Conservation (phyloP, 2,888 invertebrate species). For the Archips xylosteana region DNA sequence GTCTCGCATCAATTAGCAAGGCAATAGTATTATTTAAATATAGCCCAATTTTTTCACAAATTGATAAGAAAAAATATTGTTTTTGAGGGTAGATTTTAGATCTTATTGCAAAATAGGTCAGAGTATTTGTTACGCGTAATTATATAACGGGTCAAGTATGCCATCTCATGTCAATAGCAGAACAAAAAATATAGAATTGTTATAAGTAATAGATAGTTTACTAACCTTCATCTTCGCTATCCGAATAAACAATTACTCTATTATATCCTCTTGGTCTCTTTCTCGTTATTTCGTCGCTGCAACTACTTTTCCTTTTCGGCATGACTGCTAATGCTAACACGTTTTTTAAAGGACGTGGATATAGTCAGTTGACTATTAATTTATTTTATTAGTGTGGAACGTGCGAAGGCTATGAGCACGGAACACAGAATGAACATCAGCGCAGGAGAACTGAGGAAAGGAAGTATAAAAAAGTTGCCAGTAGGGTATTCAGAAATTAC, state of each 20-base stretch:
- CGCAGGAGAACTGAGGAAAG: neutral
- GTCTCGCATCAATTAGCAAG: neutral
- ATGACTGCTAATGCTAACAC: neutral
- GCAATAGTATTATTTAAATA: too few relatives aligned
- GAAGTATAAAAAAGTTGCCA: neutral
- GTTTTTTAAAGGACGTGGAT: neutral
- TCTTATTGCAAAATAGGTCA: neutral
- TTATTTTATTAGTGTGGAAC: neutral
- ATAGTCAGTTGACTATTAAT: neutral
- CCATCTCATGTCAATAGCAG: neutral
- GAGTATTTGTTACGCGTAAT: too few relatives aligned
- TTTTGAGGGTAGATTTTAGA: neutral
- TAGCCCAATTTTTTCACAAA: too few relatives aligned
- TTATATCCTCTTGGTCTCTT: neutral
- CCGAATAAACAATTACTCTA: neutral
- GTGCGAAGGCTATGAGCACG: slow-evolving; percentile 4
- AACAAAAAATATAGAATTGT: neutral
- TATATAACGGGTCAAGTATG: too few relatives aligned
- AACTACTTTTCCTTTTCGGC: neutral
- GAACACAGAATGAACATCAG: neutral
- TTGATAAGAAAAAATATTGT: neutral
- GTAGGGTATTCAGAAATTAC: neutral
- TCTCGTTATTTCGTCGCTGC: neutral
- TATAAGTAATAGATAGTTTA: neutral
- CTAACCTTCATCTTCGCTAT: slow-evolving; percentile 1